Conservation (phyloP, 2,888 invertebrate genomes). For the Drosophila silvestris region DNA sequence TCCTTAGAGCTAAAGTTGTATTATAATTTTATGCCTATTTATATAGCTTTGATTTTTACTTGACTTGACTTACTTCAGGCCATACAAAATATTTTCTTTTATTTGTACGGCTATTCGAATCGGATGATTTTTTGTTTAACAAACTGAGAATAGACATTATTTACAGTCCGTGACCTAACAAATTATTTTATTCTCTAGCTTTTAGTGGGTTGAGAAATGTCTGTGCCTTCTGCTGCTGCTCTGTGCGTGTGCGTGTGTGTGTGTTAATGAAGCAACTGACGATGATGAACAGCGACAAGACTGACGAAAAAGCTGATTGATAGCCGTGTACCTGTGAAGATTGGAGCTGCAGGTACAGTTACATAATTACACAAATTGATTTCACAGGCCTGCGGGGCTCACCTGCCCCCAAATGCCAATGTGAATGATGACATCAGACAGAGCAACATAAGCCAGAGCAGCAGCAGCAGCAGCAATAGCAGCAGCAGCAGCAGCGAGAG, state of each 20-base stretch:
- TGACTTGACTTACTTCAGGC: not conserved
- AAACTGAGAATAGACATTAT: not conserved
- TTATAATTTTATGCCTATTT: not conserved
- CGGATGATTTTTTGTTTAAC: not conserved
- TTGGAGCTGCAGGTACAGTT: slow-evolving; percentile 64
- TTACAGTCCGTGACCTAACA: not conserved
- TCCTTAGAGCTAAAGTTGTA: not conserved
- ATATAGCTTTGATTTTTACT: not conserved
- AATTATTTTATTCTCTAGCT: not conserved
- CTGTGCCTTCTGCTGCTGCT: not conserved
- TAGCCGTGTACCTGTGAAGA: slow-evolving; percentile 27
- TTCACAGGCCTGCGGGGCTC: slow-evolving; percentile 67
- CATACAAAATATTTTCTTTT: not conserved
- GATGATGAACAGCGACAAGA: slow-evolving; percentile 33
- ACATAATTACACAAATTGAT: slow-evolving; percentile 78
- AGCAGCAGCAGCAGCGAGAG: slow-evolving; percentile 24
- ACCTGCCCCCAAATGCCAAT: slow-evolving; percentile 62
- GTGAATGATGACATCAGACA: slow-evolving; percentile 54
- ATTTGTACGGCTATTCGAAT: not conserved
- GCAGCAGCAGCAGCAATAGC: slow-evolving; percentile 25
- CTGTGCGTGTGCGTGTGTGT: not conserved
- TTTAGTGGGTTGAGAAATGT: not conserved
- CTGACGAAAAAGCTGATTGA: slow-evolving; percentile 43
- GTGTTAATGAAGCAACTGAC: slow-evolving; percentile 46
- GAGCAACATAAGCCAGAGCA: slow-evolving; percentile 1